These are phyloP conservation scores for Papilio xuthus DNA, from an alignment of 1,140 invertebrate species.

Conservation along the genomic window DNA sequence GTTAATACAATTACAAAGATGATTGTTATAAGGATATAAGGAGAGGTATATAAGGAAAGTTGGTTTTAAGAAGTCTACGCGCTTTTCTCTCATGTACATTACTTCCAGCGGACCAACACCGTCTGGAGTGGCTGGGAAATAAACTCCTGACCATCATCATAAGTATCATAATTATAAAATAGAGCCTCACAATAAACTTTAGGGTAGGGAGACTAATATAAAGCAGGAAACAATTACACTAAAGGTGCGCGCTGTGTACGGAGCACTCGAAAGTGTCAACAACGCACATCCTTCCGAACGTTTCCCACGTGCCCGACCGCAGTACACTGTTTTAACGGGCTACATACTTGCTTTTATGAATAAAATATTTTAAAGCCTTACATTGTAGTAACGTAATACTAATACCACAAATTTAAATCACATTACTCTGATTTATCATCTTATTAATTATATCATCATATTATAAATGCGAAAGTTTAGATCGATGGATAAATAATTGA, in stretches of 20 bases:
- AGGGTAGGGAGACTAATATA: conserved; percentile 37
- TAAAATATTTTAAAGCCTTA: no score
- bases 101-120: background rate
- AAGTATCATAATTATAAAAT: background rate
- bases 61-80: background rate
- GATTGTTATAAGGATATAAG: no score
- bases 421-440: no score
- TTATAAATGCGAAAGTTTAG: no score
- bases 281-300: conserved; percentile 60
- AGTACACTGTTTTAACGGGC: conserved; percentile 38
- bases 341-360: background rate
- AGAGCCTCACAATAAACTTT: conserved; percentile 25
- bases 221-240: conserved; percentile 48
- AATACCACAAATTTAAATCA: no score
- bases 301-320: conserved; percentile 53
- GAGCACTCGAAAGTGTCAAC: conserved; percentile 45
- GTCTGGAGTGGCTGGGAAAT: background rate
- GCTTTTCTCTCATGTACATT: background rate
- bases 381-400: no score
- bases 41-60: no score
- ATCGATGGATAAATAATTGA: no score
- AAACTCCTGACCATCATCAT: background rate
- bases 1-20: no score
- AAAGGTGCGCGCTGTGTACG: conserved; percentile 42
- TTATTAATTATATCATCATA: no score